Evolutionary conservation across 2,888 invertebrate species (phyloP), one percentile per base, ranked within the genome.

Genomic region (Scaptomyza caliginosa): DNA sequence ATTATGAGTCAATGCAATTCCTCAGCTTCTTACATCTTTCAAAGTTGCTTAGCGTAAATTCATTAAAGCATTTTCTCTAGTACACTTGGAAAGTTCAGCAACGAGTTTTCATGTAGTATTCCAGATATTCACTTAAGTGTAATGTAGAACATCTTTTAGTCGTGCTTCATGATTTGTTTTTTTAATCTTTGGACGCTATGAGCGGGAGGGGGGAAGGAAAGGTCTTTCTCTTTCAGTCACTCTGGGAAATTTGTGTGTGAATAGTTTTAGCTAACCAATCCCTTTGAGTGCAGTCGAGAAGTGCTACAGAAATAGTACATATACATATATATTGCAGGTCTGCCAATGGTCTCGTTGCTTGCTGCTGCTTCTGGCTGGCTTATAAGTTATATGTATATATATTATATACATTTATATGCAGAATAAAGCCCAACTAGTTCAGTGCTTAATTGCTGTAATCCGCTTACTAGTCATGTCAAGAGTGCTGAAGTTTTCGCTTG

Each of bases 371-470:
- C 16, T 13, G 30, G 7, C 23, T 30, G 38, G 63, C 52, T 56
- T 46, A 42, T 45, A 38, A 28, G 68, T 68, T 67, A 42, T 34
- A 21, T 21, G 4, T 16, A 16, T 34, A 34, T 34, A 16, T 34
- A 7, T 34, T 34, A 32, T 16, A 16, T 16, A 21, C 4, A 21
- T 8, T 16, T 32, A 38, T 50, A 32, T 19, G 21, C 21, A 32
- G 32, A 62, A 40, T 50, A 39, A 39, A 62, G 32, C 45, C 34
- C 45, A 46, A 34, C 39, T 28, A 60, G 46, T 60, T 48, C 60
- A 51, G 42, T 60, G 57, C 66, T 69, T 80, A 81, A 78, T 84
- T 78, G 82, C 67, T 78, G 36, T 76, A 84, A 84, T 68, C 70
- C 82, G 76, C 81, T 84, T 84, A 81, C 51, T 50, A 55, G 43